Conservation (phyloP, 1,140 invertebrate genomes). For the Leptonema lineaticorne region DNA sequence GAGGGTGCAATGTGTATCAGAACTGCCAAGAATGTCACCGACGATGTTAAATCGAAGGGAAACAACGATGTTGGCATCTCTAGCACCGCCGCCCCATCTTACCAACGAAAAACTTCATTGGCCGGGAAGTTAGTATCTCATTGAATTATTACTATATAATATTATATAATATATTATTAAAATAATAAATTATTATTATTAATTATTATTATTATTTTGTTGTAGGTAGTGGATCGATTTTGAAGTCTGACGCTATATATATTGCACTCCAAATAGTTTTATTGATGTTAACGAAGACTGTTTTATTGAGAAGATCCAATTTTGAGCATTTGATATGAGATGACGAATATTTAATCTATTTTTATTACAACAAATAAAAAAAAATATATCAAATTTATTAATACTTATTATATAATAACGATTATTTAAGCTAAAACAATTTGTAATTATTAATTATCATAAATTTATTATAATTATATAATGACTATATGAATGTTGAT, state of each 20-base stretch:
- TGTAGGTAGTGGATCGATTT: neutral
- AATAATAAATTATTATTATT: neutral
- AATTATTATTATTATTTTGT: neutral
- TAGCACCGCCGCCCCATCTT: slow-evolving; percentile 7
- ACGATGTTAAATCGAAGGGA: slow-evolving; percentile 17
- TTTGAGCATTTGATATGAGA: neutral
- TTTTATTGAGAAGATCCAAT: slow-evolving; percentile 1
- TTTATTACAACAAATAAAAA: neutral
- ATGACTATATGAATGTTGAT: too few species aligned
- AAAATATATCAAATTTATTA: slow-evolving; percentile 14
- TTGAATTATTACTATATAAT: neutral
- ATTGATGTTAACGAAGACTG: neutral
- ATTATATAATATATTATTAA: neutral
- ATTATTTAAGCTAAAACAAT: neutral
- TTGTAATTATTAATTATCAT: neutral
- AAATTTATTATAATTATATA: neutral
- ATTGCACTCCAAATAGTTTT: slow-evolving; percentile 2
- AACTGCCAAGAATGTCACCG: slow-evolving; percentile 10
- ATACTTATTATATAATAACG: neutral
- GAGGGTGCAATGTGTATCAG: slow-evolving; percentile 28
- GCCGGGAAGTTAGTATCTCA: slow-evolving; percentile 28
- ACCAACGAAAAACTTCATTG: slow-evolving; percentile 35
- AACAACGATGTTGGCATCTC: slow-evolving; percentile 8
- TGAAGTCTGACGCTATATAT: neutral
- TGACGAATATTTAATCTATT: neutral